These are phyloP conservation scores for Drosophila seguyi DNA, from an alignment of 1,140 invertebrate genomes.

Conservation along the genomic window DNA sequence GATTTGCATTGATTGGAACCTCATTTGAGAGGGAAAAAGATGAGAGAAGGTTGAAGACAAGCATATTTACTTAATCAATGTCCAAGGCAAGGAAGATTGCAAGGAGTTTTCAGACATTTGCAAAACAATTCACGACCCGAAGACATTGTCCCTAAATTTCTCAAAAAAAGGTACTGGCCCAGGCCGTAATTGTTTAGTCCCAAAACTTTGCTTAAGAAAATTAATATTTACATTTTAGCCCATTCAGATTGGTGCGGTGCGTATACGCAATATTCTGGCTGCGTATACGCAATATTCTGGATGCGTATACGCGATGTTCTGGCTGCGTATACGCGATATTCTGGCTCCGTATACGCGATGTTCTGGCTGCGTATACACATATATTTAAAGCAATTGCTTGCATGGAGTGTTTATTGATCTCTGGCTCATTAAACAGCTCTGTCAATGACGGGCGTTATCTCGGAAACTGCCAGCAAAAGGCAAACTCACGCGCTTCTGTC, in stretches of 20 bases:
- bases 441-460: constrained; percentile 12
- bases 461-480: constrained; percentile 2
- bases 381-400: not conserved
- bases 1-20: no score
- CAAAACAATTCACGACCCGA: not conserved
- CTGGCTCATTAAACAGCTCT: constrained; percentile 9
- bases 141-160: not conserved
- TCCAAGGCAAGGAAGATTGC: not conserved
- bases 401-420: constrained; percentile 20
- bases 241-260: constrained; percentile 12
- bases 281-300: not conserved
- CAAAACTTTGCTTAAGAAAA: constrained; percentile 39
- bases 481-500: constrained; percentile 15
- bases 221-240: constrained; percentile 41
- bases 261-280: constrained; percentile 33
- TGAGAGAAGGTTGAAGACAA: not conserved
- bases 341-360: not conserved
- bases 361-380: not conserved
- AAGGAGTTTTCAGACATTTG: constrained; percentile 11
- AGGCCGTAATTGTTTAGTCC: not conserved
- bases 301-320: not conserved
- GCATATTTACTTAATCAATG: constrained; percentile 7
- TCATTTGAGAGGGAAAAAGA: not conserved
- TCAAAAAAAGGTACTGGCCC: not conserved
- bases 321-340: not conserved